Evolutionary conservation across 2,113 vertebrate species (phyloP), one percentile per base, ranked within the genome.

Genomic region (Forbesichthys papilliferus): DNA sequence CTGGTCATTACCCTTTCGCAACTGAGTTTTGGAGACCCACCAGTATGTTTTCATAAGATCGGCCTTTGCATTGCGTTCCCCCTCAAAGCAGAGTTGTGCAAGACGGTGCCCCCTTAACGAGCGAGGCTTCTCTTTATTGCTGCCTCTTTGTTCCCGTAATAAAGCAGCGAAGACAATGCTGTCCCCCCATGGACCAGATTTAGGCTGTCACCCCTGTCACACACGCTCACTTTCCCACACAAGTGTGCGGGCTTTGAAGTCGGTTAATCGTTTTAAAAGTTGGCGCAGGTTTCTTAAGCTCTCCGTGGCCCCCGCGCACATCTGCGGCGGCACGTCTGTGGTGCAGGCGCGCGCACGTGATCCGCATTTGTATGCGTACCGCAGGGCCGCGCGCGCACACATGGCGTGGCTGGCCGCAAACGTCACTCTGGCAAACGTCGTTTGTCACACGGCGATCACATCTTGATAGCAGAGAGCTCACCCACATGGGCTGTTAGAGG

Each of bases 401-500:
- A 27, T 64, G 66, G 65, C 64, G 70, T 62, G 48, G 64, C 51
- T 75, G 57, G 82, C 80, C 65, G 53, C 77, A 82, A 48, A 75
- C 62, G 81, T 87, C 87, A 78, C 80, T 75, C 81, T 82, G 81
- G 70, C 66, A 86, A 78, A 74, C 66, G 63, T 88, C 79, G 80
- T 76, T 85, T 86, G 81, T 85, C 81, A 82, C 78, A 80, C 67
- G 71, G 73, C 69, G 79, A 77, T 86, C 81, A 77, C 82, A 78
- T 87, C 79, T 82, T 86, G 81, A 87, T 86, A 70, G 73, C 74
- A 76, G 73, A 69, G 68, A 68, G 76, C 11, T 16, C 27, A 59
- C 75, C 81, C 86, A 76, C 77, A 75, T 71, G 66, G 54, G 68
- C 74, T 66, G 75, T 70, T 65, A 66, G 79, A 77, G 81, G 49